Evolutionary conservation across 2,888 invertebrate genomes (phyloP).

Genomic region (Phragmatobia fuliginosa): DNA sequence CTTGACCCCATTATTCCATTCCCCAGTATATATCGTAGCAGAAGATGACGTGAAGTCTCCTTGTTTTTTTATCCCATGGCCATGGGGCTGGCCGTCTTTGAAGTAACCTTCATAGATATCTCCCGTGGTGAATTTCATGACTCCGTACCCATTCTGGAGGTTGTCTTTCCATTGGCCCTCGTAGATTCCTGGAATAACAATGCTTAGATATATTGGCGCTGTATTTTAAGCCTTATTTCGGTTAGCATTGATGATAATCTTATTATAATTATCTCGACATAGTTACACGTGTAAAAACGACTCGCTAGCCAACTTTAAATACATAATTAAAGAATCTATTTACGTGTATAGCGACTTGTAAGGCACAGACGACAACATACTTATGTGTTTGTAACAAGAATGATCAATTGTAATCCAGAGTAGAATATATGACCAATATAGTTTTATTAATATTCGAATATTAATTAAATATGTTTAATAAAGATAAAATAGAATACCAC

Average conservation of each 20-base stretch:
- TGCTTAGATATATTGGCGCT: not conserved
- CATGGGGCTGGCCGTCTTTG: slow-evolving; percentile 93
- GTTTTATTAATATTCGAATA: too few species aligned
- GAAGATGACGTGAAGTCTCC: slow-evolving; percentile 92
- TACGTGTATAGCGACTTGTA: not conserved
- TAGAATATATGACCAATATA: not conserved
- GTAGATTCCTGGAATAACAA: slow-evolving; percentile 85
- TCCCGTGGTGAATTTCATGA: slow-evolving; percentile 91
- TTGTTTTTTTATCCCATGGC: slow-evolving; percentile 93
- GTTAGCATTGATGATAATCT: not conserved
- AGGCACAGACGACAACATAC: not conserved
- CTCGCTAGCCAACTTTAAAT: not conserved
- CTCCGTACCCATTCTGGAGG: slow-evolving; percentile 93
- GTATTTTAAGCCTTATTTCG: not conserved
- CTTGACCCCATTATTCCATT: slow-evolving; percentile 92
- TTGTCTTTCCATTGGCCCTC: slow-evolving; percentile 94
- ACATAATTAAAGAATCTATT: not conserved
- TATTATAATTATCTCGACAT: not conserved
- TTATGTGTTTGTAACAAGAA: not conserved
- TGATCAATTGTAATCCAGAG: not conserved
- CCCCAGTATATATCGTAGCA: slow-evolving; percentile 95
- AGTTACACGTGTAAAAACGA: not conserved
- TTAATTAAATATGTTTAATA: too few species aligned
- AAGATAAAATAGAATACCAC: too few species aligned
- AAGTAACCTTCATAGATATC: slow-evolving; percentile 96